phyloP scores from a whole-genome alignment of 2,113 vertebrate genomes.

The Poeciliopsis retropinna region DNA sequence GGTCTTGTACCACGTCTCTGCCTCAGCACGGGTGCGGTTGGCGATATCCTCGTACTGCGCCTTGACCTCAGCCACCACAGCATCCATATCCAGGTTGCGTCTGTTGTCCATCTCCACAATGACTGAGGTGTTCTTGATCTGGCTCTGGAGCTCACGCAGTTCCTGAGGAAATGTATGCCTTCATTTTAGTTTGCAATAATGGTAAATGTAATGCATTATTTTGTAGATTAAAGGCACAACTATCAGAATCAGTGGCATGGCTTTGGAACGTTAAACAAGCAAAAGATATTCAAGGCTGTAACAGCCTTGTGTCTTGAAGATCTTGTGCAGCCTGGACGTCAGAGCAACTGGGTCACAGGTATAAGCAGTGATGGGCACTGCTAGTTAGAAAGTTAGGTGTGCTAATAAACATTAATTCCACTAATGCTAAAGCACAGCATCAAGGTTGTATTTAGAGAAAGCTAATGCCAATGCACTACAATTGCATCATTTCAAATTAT shows the following conservation, averaged over 20 bases:
- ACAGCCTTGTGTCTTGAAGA: neutral
- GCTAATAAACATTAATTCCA: no score
- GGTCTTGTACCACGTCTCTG: conserved; percentile 90
- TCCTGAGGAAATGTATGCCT: conserved; percentile 77
- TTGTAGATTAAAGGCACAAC: neutral
- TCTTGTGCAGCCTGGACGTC: no score
- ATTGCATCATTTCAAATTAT: no score
- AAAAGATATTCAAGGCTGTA: neutral
- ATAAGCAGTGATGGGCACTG: neutral
- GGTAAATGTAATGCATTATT: neutral
- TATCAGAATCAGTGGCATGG: neutral
- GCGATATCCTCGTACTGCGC: conserved; percentile 86
- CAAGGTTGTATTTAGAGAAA: no score
- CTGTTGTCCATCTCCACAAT: conserved; percentile 97
- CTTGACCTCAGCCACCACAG: conserved; percentile 87
- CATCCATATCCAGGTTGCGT: conserved; percentile 91
- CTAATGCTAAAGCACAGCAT: no score
- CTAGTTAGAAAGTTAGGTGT: no score
- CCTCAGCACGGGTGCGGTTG: conserved; percentile 89
- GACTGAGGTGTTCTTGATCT: conserved; percentile 87
- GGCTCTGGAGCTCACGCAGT: conserved; percentile 86
- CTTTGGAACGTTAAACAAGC: no score
- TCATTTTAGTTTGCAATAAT: neutral
- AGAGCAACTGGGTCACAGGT: no score
- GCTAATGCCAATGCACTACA: no score